Evolutionary conservation across 2,888 invertebrate genomes (phyloP), one percentile per base, ranked within the genome.

Genomic region (Drosophila glabriapex): DNA sequence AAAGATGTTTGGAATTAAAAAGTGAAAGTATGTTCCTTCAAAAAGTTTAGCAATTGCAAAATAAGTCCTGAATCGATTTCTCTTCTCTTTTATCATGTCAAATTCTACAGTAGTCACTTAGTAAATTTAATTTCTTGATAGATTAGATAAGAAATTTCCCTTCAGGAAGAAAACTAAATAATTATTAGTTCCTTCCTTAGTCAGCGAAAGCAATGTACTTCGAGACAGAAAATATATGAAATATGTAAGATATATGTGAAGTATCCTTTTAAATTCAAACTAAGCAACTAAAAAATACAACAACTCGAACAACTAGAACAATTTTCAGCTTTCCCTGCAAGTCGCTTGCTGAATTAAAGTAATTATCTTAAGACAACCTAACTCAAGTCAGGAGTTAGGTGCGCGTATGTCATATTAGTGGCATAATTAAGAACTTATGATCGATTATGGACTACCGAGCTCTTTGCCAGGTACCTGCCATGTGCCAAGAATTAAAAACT

Each of bases 381-480:
- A 28, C 19, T 43, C 4, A 41, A 53, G 7, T 56, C 14, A 3
- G 55, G 46, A 62, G 31, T 49, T 54, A 14, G 33, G 33, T 37
- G 16, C 41, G 19, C 61, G 10, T 66, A 72, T 66, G 78, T 84
- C 83, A 72, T 83, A 83, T 83, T 83, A 83, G 69, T 66, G 63
- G 68, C 58, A 39, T 56, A 83, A 83, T 82, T 83, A 84, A 73
- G 68, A 84, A 82, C 78, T 84, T 83, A 83, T 84, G 84, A 84
- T 83, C 84, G 83, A 83, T 83, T 82, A 78, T 70, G 58, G 68
- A 59, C 43, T 69, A 56, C 39, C 12, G 28, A 52, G 69, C 85
- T 71, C 68, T 66, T 60, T 76, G 67, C 69, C 16, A 9, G 25
- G 25, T 83, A 80, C 87, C 79, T 83, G 76, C 61, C 43, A 9